These are phyloP conservation scores for Xyrauchen texanus DNA, from an alignment of 2,113 vertebrate genomes.

Conservation along the genomic window DNA sequence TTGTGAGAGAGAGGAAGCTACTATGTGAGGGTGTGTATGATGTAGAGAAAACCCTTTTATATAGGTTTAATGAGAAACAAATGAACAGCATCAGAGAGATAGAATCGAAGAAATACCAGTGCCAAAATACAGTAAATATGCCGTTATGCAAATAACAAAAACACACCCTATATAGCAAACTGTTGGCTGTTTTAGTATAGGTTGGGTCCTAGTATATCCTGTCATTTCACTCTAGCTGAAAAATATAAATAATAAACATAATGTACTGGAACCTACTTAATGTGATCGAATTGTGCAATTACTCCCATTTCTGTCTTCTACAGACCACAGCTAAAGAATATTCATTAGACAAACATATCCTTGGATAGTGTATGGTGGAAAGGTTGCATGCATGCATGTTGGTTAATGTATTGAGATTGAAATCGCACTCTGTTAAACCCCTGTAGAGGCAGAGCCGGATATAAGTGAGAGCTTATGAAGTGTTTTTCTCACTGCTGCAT, in stretches of 20 bases:
- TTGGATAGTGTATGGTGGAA: neutral
- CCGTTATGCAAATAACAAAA: no score
- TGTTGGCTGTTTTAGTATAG: neutral
- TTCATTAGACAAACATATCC: neutral
- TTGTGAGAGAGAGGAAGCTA: neutral
- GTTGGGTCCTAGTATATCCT: neutral
- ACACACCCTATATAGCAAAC: neutral
- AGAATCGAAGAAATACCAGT: constrained; percentile 3
- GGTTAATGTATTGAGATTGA: neutral
- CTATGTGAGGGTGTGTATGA: neutral
- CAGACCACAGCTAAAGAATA: neutral
- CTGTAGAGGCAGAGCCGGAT: neutral
- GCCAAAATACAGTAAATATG: constrained; percentile 44
- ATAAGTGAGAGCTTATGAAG: constrained; percentile 7
- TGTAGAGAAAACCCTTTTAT: neutral
- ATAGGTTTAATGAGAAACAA: neutral
- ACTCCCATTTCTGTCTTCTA: neutral
- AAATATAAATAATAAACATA: neutral
- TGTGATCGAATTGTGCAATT: neutral
- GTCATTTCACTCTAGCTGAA: neutral
- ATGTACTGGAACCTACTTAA: neutral
- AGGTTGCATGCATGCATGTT: neutral
- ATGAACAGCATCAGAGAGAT: neutral
- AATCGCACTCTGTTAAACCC: neutral
- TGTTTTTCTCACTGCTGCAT: neutral